Evolutionary conservation across 2,888 invertebrate genomes (phyloP).

Genomic region (Dexiosoma caninum): DNA sequence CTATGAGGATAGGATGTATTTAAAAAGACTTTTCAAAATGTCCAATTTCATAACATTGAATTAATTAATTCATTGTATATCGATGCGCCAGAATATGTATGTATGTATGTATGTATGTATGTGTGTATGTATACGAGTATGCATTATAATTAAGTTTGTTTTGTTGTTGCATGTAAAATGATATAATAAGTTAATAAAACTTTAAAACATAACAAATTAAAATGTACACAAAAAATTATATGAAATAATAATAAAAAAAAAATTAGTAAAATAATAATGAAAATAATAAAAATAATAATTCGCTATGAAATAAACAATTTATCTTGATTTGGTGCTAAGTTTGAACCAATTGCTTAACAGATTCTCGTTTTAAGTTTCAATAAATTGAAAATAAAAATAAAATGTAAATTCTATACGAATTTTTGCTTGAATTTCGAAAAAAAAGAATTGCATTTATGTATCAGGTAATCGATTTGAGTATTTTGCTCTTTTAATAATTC

Average conservation of each 20-base stretch:
- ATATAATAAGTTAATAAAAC: slow-evolving; percentile 73
- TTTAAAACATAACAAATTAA: slow-evolving; percentile 72
- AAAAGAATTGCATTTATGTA: background rate
- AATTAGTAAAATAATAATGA: no score
- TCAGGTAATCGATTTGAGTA: slow-evolving; percentile 25
- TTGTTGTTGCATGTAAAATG: slow-evolving; percentile 59
- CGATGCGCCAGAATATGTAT: slow-evolving; percentile 12
- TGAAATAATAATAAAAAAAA: slow-evolving; percentile 58
- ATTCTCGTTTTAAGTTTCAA: no score
- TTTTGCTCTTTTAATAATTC: slow-evolving; percentile 1
- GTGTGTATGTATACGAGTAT: background rate
- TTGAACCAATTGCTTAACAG: slow-evolving; percentile 40
- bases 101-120: no score
- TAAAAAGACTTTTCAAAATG: no score
- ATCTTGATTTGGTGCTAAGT: slow-evolving; percentile 42
- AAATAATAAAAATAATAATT: slow-evolving; percentile 68
- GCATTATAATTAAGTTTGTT: slow-evolving; percentile 30
- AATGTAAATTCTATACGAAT: background rate
- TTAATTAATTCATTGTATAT: no score
- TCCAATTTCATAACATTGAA: background rate
- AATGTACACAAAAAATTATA: slow-evolving; percentile 67
- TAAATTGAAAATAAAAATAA: background rate
- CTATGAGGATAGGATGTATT: background rate
- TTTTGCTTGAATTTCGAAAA: background rate
- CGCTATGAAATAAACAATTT: slow-evolving; percentile 68